Conservation (phyloP, 2,113 vertebrate genomes). For the Dipodomys spectabilis region DNA sequence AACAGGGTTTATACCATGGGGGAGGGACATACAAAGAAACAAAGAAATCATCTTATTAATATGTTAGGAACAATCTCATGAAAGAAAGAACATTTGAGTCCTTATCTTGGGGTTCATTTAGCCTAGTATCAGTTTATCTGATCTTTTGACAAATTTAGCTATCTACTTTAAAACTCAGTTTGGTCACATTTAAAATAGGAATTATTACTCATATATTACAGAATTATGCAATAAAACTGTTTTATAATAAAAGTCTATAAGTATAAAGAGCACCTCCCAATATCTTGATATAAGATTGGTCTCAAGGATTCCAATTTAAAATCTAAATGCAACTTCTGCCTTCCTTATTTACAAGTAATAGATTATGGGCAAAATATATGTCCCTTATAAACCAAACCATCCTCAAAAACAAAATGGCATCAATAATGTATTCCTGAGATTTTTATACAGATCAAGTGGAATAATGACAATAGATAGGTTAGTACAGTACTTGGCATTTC, state of each 20-base stretch:
- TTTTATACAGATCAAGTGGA: not conserved
- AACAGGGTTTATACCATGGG: too few species aligned
- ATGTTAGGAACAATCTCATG: too few species aligned
- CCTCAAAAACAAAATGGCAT: not conserved
- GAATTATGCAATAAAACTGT: not conserved
- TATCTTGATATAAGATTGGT: not conserved
- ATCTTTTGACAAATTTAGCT: not conserved
- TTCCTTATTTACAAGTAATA: not conserved
- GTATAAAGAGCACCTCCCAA: not conserved
- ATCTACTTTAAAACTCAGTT: not conserved
- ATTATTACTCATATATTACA: not conserved
- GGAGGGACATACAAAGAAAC: too few species aligned
- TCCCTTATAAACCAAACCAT: not conserved
- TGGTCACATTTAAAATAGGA: constrained; percentile 12
- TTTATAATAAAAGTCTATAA: not conserved
- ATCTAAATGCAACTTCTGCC: not conserved
- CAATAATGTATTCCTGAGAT: not conserved
- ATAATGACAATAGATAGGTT: not conserved
- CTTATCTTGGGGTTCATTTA: too few species aligned
- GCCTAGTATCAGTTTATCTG: too few species aligned
- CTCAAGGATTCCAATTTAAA: not conserved
- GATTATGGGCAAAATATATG: not conserved
- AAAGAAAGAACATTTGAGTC: too few species aligned
- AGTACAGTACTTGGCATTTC: not conserved
- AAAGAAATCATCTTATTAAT: too few species aligned